A percentile compares a stretch with the other conserved stretches of the same genome.
Evolutionary conservation across 2,797 vertebrate species (phyloP).

Genomic region (Takifugu ocellatus): DNA sequence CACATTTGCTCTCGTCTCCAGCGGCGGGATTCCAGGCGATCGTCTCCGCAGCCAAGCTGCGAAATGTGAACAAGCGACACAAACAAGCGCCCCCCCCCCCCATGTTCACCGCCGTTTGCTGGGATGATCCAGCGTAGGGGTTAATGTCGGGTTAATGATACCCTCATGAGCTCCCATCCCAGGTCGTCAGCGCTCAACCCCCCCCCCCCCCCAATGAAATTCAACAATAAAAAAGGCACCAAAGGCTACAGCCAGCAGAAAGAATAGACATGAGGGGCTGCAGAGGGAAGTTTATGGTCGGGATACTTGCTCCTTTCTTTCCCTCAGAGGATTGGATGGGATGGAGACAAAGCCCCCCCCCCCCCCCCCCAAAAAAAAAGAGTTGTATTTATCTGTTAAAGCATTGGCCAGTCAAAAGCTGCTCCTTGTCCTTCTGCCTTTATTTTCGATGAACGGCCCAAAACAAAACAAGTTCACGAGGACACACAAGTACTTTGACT

Average conservation of each 20-base stretch:
- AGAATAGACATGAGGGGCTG: slow-evolving; percentile 57
- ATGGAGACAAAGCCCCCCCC: slow-evolving; percentile 46
- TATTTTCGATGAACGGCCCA: too few species aligned
- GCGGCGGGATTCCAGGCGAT: slow-evolving; percentile 24
- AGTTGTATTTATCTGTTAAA: slow-evolving; percentile 35
- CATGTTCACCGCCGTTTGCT: slow-evolving; percentile 3
- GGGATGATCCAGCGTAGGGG: slow-evolving; percentile 31
- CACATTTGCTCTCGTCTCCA: slow-evolving; percentile 28
- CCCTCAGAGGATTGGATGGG: slow-evolving; percentile 36
- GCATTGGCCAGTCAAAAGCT: slow-evolving; percentile 47
- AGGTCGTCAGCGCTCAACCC: slow-evolving; percentile 50
- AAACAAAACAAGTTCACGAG: too few species aligned
- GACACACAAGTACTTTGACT: too few species aligned
- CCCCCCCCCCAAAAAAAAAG: slow-evolving; percentile 22
- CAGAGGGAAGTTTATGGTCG: slow-evolving; percentile 63
- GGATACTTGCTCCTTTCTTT: slow-evolving; percentile 31
- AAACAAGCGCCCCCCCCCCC: slow-evolving; percentile 2
- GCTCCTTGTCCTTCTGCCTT: slow-evolving; percentile 4
- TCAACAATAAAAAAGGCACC: slow-evolving; percentile 47
- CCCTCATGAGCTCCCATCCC: slow-evolving; percentile 69
- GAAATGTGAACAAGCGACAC: slow-evolving; percentile 3
- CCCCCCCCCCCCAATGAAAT: slow-evolving; percentile 20
- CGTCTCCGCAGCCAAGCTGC: slow-evolving; percentile 16
- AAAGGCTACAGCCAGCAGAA: slow-evolving; percentile 49
- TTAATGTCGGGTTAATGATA: slow-evolving; percentile 64